Evolutionary conservation across 1,140 invertebrate species (phyloP).

Genomic region (Zaprionus ghesquierei): DNA sequence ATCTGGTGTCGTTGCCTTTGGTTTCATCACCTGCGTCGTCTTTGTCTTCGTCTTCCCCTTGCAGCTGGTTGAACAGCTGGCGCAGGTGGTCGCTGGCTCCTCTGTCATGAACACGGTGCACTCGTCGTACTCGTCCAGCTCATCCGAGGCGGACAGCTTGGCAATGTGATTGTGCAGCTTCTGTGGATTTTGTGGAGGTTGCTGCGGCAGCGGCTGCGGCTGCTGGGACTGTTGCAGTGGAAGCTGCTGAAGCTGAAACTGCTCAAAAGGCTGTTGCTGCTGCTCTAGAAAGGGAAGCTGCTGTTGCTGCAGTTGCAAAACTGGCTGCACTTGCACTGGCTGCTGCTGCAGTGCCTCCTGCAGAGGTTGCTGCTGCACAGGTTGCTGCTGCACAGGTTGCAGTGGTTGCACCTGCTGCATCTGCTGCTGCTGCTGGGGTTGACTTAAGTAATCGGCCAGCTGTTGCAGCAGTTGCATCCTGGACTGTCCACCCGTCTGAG

Average conservation of each 20-base stretch:
- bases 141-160: background rate
- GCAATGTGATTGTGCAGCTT: background rate
- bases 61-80: background rate
- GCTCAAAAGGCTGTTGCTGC: background rate
- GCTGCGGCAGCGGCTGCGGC: background rate
- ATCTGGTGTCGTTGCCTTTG: background rate
- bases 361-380: background rate
- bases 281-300: no score
- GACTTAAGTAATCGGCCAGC: slow-evolving; percentile 34
- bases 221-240: background rate
- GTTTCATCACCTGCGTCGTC: background rate
- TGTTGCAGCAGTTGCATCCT: slow-evolving; percentile 50
- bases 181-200: background rate
- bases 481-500: slow-evolving; percentile 4
- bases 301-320: background rate
- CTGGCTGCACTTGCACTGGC: background rate
- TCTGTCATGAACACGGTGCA: background rate
- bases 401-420: background rate
- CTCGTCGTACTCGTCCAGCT: background rate
- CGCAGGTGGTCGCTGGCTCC: background rate
- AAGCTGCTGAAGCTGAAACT: background rate
- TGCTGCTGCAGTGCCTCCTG: background rate
- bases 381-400: background rate
- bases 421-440: slow-evolving; percentile 7
- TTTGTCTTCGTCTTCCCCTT: background rate